Conservation (phyloP, 2,888 invertebrate species). For the Heliconius aoede region DNA sequence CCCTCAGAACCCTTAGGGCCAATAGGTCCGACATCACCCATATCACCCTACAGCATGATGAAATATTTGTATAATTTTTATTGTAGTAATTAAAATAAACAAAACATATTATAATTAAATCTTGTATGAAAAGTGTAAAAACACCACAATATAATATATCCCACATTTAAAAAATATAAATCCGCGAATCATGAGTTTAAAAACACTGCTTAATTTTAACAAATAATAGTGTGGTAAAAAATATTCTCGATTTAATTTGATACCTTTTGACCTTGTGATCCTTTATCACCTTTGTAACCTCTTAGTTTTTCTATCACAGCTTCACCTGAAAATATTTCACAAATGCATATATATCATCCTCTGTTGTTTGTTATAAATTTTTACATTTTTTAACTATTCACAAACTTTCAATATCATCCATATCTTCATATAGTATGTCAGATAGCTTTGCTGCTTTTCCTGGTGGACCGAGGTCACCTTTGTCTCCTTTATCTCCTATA, state of each 20-base stretch:
- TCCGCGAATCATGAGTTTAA: too few relatives aligned
- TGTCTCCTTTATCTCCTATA: constrained; percentile 72
- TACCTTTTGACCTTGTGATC: constrained; percentile 62
- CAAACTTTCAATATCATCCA: constrained; percentile 65
- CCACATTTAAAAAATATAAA: too few relatives aligned
- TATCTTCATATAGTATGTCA: constrained; percentile 60
- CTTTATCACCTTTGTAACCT: constrained; percentile 64
- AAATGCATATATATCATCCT: too few relatives aligned
- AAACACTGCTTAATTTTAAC: not conserved
- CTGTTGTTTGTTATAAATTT: not conserved
- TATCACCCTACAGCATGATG: constrained; percentile 81
- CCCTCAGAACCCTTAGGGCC: constrained; percentile 73
- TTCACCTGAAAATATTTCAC: constrained; percentile 55
- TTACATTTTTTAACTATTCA: constrained; percentile 13
- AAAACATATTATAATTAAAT: too few relatives aligned
- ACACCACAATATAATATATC: too few relatives aligned
- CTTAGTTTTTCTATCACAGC: constrained; percentile 61
- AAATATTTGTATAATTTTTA: not conserved
- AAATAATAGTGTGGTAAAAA: not conserved
- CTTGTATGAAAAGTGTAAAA: too few relatives aligned
- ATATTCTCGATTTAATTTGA: not conserved
- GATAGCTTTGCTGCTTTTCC: constrained; percentile 88
- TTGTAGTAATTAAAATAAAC: too few relatives aligned
- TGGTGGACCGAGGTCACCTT: constrained; percentile 88
- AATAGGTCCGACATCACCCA: constrained; percentile 87